Base-by-base conservation (phyloP, 2,888 invertebrate genomes). In the Buathra laborator region DNA sequence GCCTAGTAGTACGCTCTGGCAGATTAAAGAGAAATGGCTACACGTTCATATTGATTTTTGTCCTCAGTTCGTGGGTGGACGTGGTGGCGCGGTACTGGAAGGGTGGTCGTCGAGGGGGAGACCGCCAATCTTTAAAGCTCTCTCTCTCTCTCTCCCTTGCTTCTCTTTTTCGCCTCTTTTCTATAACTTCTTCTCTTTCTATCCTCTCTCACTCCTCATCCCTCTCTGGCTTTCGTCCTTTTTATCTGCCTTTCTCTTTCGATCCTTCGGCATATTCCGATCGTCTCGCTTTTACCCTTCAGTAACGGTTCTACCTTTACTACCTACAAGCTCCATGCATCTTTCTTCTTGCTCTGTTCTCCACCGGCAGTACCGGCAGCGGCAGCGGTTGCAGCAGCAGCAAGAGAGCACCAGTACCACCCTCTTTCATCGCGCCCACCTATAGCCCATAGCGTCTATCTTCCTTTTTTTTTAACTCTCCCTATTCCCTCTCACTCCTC, bases 1-100 rank as follows among this genome's bases (percentile, higher is more conserved):
- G 62, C 62, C 62, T 62, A 62, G 59, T 88, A 82, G 92, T 92
- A 92, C 92, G 92, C 91, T 79, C 85, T 72, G 93, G 92, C 92
- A 93, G 93, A 94, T 94, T 93, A 94, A 93, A 94, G 93, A 94
- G 93, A 92, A 93, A 93, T 93, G 93, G 93, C 93, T 93, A 93
- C 94, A 93, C 93, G 93, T 93, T 93, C 92, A 93, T 93, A 93
- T 94, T 93, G 93, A 93, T 93, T 94, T 93, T 93, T 93, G 93
- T 93, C 93, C 93, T 94, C 91, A 90, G 92, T 93, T 92, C 90
- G 91, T 89, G 90, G 89, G 89, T 89, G 90, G 89, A 89, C 88
- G 90, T 85, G 86, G 86, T 87, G 87, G 89, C 86, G 89, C 86
- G 89, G 88, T 88, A 89, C 89, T 86, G 86, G 85, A 87, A 37